A percentile compares a stretch with the other conserved stretches of the same genome.
Evolutionary conservation across 2,888 invertebrate species (phyloP).

Genomic region (Lochmaea capreae): DNA sequence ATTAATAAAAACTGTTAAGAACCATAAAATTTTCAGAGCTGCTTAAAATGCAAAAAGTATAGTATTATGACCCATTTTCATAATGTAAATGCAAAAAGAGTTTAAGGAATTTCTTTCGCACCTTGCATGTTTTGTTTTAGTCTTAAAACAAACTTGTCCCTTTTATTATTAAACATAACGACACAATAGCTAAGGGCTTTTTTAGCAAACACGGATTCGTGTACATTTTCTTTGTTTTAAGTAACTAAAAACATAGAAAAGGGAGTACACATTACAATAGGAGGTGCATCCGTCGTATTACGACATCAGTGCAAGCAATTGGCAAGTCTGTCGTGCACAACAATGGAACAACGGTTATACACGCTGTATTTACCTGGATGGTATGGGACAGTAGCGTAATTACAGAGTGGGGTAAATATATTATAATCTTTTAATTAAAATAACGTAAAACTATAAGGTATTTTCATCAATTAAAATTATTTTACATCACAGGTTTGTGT

Average conservation of each 20-base stretch:
- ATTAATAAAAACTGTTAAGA: too few species aligned
- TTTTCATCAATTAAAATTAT: too few species aligned
- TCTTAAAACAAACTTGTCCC: neutral
- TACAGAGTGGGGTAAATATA: neutral
- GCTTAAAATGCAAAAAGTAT: too few species aligned
- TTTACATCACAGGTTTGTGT: too few species aligned
- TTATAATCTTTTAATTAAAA: too few species aligned
- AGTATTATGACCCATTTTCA: too few species aligned
- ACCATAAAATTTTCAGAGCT: too few species aligned
- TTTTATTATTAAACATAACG: neutral
- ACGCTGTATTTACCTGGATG: slow-evolving; percentile 13
- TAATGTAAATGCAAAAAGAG: too few species aligned
- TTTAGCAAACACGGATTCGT: slow-evolving; percentile 6
- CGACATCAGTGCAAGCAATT: slow-evolving; percentile 32
- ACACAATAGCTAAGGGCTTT: slow-evolving; percentile 8
- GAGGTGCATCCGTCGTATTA: slow-evolving; percentile 22
- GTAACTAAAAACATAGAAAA: slow-evolving; percentile 19
- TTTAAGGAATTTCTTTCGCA: neutral
- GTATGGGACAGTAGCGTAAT: neutral
- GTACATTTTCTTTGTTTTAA: slow-evolving; percentile 25
- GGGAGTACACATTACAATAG: slow-evolving; percentile 22
- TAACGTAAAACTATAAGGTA: too few species aligned
- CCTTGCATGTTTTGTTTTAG: neutral
- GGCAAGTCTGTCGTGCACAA: slow-evolving; percentile 39
- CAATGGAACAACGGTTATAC: slow-evolving; percentile 37